phyloP scores from a whole-genome alignment of 2,113 vertebrate species.

The Ophiodon elongatus region DNA sequence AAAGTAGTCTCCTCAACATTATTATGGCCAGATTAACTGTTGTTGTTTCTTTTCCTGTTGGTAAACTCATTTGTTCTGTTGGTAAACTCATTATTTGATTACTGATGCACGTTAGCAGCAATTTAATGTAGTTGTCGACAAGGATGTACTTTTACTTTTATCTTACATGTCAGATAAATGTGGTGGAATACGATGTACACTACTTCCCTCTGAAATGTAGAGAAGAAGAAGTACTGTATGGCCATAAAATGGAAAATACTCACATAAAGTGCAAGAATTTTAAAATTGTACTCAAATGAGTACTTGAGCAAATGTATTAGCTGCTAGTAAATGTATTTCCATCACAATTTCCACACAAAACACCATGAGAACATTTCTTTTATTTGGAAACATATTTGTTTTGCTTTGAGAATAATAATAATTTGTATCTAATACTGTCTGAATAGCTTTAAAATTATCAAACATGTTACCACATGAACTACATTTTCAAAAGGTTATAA shows the following conservation, averaged over 20 bases:
- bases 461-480: constrained; percentile 35
- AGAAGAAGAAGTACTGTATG: neutral
- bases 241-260: neutral
- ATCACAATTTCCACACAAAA: constrained; percentile 1
- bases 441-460: constrained; percentile 37
- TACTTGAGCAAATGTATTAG: neutral
- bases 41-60: neutral
- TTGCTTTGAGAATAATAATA: constrained; percentile 43
- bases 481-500: constrained; percentile 2
- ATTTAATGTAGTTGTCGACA: neutral
- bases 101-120: neutral
- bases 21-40: neutral
- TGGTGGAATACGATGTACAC: neutral
- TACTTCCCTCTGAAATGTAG: neutral
- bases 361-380: constrained; percentile 23
- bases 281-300: neutral
- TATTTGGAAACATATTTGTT: constrained; percentile 66
- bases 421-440: constrained; percentile 55
- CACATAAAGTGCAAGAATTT: neutral
- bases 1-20: neutral
- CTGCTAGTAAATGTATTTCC: neutral
- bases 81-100: neutral
- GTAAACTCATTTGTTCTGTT: neutral
- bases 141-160: neutral
- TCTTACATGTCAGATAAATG: neutral